A percentile compares a stretch with the other conserved stretches of the same genome.
Conservation (phyloP, 2,888 invertebrate species). For the Trachelus stipa region DNA sequence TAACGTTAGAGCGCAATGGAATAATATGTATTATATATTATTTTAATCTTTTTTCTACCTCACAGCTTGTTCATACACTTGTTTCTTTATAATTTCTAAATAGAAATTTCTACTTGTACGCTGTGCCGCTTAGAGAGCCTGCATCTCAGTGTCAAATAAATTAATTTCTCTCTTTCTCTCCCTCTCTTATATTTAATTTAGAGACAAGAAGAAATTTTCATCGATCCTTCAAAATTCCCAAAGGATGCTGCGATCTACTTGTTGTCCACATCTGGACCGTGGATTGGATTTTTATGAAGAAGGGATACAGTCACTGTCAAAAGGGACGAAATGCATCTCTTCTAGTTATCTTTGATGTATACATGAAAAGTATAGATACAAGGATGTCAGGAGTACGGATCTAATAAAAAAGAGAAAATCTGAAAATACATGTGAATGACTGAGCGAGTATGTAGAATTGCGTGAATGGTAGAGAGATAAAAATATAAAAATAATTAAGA, state of each 20-base stretch:
- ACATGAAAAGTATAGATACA: not conserved
- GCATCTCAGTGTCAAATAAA: constrained; percentile 28
- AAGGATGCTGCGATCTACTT: not conserved
- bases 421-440: not conserved
- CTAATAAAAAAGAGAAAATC: not conserved
- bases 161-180: not conserved
- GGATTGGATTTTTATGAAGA: not conserved
- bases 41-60: not conserved
- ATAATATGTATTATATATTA: no score
- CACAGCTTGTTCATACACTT: not conserved
- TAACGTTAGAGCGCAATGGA: no score
- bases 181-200: not conserved
- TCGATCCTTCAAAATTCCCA: not conserved
- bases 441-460: not conserved
- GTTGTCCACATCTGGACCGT: not conserved
- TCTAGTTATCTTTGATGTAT: not conserved
- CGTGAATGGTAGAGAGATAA: not conserved
- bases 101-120: not conserved
- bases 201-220: not conserved
- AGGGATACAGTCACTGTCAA: not conserved
- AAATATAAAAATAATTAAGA: not conserved
- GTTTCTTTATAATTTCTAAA: not conserved
- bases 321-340: not conserved
- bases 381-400: not conserved
- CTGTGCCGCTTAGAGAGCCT: constrained; percentile 21